Percentiles rank a stretch among this genome's conserved stretches.
Conservation (phyloP, 2,888 invertebrate genomes). For the Oligia strigilis region DNA sequence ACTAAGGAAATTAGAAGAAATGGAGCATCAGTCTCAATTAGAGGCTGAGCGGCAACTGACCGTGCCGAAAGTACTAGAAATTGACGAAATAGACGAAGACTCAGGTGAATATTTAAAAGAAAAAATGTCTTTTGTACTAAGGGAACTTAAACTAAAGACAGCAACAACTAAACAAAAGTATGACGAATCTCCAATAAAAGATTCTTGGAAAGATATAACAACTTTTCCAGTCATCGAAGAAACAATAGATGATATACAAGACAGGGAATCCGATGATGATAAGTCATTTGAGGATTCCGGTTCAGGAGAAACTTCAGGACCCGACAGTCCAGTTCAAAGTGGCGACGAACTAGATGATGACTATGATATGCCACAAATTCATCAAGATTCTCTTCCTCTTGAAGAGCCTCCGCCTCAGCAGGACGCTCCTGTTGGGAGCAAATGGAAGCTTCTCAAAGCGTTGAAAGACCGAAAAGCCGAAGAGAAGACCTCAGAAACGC, state of each 20-base stretch:
- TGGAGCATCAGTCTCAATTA: conserved; percentile 94
- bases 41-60: conserved; percentile 92
- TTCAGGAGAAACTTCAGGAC: conserved; percentile 97
- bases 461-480: conserved; percentile 97
- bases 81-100: conserved; percentile 88
- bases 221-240: conserved; percentile 89
- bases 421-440: conserved; percentile 93
- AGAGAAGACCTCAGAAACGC: conserved; percentile 94
- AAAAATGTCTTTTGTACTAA: conserved; percentile 94
- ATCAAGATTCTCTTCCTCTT: conserved; percentile 75
- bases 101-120: conserved; percentile 93
- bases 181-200: conserved; percentile 82
- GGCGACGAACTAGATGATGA: conserved; percentile 93
- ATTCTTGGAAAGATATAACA: conserved; percentile 87
- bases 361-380: conserved; percentile 88
- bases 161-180: conserved; percentile 84
- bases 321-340: conserved; percentile 95
- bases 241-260: conserved; percentile 77
- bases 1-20: conserved; percentile 95
- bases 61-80: conserved; percentile 91
- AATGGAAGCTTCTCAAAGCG: conserved; percentile 97
- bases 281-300: conserved; percentile 91
- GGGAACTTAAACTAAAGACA: conserved; percentile 94
- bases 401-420: conserved; percentile 83
- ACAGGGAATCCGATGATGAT: conserved; percentile 80